These are phyloP conservation scores for Macrosiphum euphorbiae DNA, from an alignment of 2,888 invertebrate species.

Conservation along the genomic window DNA sequence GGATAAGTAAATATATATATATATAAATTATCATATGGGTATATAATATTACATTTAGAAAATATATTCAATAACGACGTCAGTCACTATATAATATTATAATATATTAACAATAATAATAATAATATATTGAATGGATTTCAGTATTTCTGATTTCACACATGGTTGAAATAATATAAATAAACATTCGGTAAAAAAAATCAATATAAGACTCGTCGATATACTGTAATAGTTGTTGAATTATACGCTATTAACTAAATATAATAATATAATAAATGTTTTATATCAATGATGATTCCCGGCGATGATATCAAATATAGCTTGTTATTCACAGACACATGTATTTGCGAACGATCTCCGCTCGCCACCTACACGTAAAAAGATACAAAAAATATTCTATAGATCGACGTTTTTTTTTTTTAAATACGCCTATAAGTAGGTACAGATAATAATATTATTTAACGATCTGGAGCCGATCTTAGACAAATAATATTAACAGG, in stretches of 20 bases:
- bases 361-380: no score
- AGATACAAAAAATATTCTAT: background rate
- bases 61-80: constrained; percentile 14
- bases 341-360: no score
- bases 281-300: no score
- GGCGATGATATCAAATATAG: no score
- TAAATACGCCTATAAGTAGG: background rate
- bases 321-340: no score
- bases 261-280: no score
- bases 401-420: background rate
- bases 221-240: background rate
- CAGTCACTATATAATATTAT: background rate
- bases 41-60: background rate
- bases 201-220: no score
- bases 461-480: background rate
- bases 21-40: background rate
- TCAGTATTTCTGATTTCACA: background rate
- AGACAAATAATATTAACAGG: background rate
- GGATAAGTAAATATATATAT: background rate
- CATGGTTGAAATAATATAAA: background rate
- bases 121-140: background rate
- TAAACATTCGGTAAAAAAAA: background rate
- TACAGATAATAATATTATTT: background rate
- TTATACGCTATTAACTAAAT: background rate
- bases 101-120: background rate